Evolutionary conservation across 2,797 vertebrate genomes (phyloP).

Genomic region (Pseudotriccus pelzelni): DNA sequence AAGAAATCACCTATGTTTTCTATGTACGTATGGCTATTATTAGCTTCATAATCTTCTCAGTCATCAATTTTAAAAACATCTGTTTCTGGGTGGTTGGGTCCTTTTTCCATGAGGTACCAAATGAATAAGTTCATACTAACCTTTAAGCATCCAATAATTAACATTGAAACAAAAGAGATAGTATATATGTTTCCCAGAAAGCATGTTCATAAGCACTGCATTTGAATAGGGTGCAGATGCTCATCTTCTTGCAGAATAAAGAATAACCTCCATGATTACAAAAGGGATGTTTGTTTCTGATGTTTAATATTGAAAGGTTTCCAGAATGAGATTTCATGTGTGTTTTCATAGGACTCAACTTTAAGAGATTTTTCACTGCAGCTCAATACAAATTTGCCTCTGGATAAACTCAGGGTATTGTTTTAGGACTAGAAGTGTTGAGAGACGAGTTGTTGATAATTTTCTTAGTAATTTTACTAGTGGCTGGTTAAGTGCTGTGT

Average conservation of each 20-base stretch:
- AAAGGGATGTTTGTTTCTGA: neutral
- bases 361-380: neutral
- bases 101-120: neutral
- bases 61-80: neutral
- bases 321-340: neutral
- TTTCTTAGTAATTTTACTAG: neutral
- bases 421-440: neutral
- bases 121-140: neutral
- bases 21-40: neutral
- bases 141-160: neutral
- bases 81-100: neutral
- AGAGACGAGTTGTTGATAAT: neutral
- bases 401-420: neutral
- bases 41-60: neutral
- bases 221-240: neutral
- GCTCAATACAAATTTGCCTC: neutral
- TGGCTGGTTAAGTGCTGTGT: neutral
- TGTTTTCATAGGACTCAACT: neutral
- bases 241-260: neutral
- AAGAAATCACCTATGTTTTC: neutral
- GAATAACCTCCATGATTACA: neutral
- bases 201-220: neutral
- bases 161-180: neutral
- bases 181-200: neutral
- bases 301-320: neutral